phyloP scores from a whole-genome alignment of 2,113 vertebrate genomes.

The Scalopus aquaticus region DNA sequence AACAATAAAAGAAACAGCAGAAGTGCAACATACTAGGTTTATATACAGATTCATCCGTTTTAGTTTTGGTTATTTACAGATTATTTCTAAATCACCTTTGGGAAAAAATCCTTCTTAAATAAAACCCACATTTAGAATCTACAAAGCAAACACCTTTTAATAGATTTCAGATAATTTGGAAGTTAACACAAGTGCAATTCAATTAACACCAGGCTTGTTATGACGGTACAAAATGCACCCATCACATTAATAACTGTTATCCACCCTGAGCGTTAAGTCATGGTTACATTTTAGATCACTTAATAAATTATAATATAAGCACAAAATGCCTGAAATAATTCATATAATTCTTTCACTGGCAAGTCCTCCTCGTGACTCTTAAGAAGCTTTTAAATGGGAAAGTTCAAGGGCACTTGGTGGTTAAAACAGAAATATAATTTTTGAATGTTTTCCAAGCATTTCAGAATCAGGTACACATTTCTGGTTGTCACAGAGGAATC shows the following conservation, averaged over 20 bases:
- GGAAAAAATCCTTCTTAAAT: background rate
- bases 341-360: background rate
- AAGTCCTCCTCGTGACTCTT: background rate
- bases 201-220: constrained; percentile 31
- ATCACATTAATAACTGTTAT: constrained; percentile 4
- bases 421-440: constrained; percentile 34
- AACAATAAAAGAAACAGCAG: background rate
- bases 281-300: background rate
- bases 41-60: background rate
- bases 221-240: background rate
- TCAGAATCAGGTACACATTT: background rate
- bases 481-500: background rate
- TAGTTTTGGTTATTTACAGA: background rate
- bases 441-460: background rate
- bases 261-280: background rate
- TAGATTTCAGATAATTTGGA: constrained; percentile 13
- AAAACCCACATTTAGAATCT: constrained; percentile 30
- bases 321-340: constrained; percentile 42
- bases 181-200: constrained; percentile 34
- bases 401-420: background rate
- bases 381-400: constrained; percentile 22
- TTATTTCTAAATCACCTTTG: background rate
- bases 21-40: background rate
- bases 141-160: background rate
- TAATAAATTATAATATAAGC: constrained; percentile 35